These are phyloP conservation scores for Clanis bilineata DNA, from an alignment of 2,888 invertebrate genomes.

Conservation along the genomic window DNA sequence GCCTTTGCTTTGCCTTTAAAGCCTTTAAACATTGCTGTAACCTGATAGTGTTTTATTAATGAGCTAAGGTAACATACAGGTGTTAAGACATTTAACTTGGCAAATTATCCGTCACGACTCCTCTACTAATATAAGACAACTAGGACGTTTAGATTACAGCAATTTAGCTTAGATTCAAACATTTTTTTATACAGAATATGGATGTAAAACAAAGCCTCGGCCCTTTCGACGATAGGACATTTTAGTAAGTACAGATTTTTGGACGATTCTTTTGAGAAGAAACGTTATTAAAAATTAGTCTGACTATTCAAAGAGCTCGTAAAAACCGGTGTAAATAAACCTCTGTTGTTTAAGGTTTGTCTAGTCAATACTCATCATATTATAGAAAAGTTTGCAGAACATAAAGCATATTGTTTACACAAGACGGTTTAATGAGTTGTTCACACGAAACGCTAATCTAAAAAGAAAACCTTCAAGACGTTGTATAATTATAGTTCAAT, in stretches of 20 bases:
- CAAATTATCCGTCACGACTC: constrained; percentile 3
- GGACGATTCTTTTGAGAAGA: background rate
- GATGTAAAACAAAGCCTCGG: no score
- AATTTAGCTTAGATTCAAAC: background rate
- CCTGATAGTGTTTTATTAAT: constrained; percentile 17
- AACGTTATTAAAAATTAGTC: background rate
- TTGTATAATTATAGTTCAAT: constrained; percentile 33
- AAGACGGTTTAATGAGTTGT: background rate
- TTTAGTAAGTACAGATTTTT: no score
- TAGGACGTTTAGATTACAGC: background rate
- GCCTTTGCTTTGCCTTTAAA: constrained; percentile 14
- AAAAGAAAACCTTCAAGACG: background rate
- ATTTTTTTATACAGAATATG: background rate
- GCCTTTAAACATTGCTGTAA: constrained; percentile 26
- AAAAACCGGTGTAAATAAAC: background rate
- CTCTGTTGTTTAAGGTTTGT: background rate
- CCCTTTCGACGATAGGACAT: no score
- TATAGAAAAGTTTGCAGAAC: background rate
- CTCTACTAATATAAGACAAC: background rate
- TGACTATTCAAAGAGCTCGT: background rate
- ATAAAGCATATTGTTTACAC: background rate
- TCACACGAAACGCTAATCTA: background rate
- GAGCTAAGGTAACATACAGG: constrained; percentile 2
- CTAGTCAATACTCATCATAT: background rate
- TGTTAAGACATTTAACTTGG: background rate